phyloP scores from a whole-genome alignment of 2,797 vertebrate genomes.

The Sebastes dallii region DNA sequence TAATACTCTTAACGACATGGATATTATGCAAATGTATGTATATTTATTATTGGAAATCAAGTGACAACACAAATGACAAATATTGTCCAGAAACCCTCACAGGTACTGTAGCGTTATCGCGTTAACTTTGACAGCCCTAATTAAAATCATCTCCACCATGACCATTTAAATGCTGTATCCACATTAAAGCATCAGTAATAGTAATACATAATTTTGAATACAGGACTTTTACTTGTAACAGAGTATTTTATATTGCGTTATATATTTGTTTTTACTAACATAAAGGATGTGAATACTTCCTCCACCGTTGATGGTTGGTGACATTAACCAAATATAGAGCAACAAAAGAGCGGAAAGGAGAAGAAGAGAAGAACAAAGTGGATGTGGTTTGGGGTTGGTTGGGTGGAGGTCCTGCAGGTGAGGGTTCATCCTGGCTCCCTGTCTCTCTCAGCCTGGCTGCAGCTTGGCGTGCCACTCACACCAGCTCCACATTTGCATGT shows the following conservation, averaged over 20 bases:
- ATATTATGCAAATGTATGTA: too few relatives aligned
- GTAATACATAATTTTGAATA: neutral
- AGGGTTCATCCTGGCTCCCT: slow-evolving; percentile 26
- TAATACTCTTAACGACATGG: too few relatives aligned
- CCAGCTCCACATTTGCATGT: slow-evolving; percentile 72
- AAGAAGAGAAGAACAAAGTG: slow-evolving; percentile 33
- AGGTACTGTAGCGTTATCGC: too few relatives aligned
- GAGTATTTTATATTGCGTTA: neutral
- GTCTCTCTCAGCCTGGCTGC: slow-evolving; percentile 22
- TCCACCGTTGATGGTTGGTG: neutral
- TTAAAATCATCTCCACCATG: neutral
- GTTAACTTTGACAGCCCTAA: too few relatives aligned
- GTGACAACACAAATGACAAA: too few relatives aligned
- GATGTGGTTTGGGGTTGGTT: slow-evolving; percentile 15
- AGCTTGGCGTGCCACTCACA: slow-evolving; percentile 46
- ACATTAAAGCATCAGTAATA: neutral
- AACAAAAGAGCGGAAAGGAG: slow-evolving; percentile 46
- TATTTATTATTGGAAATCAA: too few relatives aligned
- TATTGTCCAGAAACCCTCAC: too few relatives aligned
- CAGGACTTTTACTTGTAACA: neutral
- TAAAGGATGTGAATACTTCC: neutral
- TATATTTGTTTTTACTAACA: neutral
- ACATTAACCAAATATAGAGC: neutral
- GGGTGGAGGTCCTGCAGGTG: slow-evolving; percentile 70
- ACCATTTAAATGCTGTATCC: neutral